Conservation (phyloP, 2,888 invertebrate genomes). For the Ellobium chinense region DNA sequence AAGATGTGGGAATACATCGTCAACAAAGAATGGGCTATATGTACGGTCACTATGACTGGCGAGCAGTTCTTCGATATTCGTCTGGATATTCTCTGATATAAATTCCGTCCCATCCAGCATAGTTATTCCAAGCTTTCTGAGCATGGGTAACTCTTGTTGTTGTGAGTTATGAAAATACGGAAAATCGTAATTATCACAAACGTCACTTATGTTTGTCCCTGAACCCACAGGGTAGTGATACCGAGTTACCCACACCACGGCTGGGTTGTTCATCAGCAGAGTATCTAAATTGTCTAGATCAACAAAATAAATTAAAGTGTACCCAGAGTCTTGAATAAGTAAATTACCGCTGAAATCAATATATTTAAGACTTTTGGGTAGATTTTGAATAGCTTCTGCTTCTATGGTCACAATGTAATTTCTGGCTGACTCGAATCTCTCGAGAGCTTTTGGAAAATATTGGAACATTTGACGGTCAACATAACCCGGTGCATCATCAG, state of each 20-base stretch:
- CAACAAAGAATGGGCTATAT: too few relatives aligned
- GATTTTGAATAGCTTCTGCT: not conserved
- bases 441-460: not conserved
- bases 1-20: too few relatives aligned
- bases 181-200: too few relatives aligned
- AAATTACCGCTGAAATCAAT: conserved; percentile 1
- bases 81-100: too few relatives aligned
- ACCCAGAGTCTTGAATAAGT: not conserved
- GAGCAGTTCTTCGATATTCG: too few relatives aligned
- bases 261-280: not conserved
- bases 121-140: too few relatives aligned
- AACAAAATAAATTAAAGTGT: not conserved
- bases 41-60: too few relatives aligned
- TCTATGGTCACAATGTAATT: not conserved
- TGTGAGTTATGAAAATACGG: too few relatives aligned
- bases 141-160: too few relatives aligned
- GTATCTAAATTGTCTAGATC: not conserved
- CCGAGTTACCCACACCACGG: not conserved
- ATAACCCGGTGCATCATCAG: not conserved
- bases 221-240: too few relatives aligned
- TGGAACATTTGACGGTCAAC: not conserved
- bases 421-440: not conserved
- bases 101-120: too few relatives aligned
- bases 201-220: too few relatives aligned
- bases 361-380: not conserved